A percentile compares a stretch with the other conserved stretches of the same genome.
Conservation (phyloP, 2,113 vertebrate genomes). For the Canis aureus region DNA sequence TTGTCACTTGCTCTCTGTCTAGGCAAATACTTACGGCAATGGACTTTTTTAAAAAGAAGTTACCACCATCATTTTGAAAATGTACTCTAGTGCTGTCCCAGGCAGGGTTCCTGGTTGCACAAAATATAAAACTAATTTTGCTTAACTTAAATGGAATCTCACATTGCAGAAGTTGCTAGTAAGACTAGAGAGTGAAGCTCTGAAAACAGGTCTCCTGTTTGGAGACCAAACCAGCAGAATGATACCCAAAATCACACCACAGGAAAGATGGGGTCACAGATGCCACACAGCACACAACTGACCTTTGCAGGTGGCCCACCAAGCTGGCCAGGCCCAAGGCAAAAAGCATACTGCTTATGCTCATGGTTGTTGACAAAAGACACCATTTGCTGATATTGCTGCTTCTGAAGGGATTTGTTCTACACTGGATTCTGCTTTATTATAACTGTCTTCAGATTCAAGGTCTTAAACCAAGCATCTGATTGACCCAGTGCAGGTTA, state of each 20-base stretch:
- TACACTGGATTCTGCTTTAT: background rate
- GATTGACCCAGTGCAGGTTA: background rate
- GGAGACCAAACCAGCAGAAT: background rate
- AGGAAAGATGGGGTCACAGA: background rate
- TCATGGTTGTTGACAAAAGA: background rate
- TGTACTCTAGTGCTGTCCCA: background rate
- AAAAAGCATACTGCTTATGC: background rate
- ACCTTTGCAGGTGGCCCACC: background rate
- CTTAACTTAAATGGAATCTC: background rate
- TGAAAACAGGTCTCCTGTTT: background rate
- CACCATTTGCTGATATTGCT: background rate
- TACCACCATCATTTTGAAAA: background rate
- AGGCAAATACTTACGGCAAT: background rate
- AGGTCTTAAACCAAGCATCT: background rate
- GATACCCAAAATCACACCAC: background rate
- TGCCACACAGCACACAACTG: background rate
- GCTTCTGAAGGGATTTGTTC: background rate
- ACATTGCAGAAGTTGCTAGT: background rate
- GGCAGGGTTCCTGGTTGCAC: background rate
- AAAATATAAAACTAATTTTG: conserved; percentile 1
- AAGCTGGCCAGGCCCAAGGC: background rate
- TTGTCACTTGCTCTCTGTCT: background rate
- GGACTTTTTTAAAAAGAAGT: background rate
- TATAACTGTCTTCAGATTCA: background rate
- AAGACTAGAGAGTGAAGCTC: background rate